These are phyloP conservation scores for Resseliella maxima DNA, from an alignment of 2,888 invertebrate species.

Conservation along the genomic window DNA sequence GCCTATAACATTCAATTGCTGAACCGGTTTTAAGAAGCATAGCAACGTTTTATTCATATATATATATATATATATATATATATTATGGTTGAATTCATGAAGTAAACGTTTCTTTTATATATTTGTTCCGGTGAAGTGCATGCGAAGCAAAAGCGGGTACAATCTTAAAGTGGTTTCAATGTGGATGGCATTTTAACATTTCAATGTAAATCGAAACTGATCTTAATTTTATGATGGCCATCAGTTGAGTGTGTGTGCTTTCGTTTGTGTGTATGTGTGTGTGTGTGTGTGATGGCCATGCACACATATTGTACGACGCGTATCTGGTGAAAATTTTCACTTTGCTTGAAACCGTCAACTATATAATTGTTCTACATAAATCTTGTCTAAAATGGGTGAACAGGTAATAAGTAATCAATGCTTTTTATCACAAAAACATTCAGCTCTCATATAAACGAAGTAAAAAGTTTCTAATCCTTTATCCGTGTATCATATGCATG, in stretches of 20 bases:
- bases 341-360: not conserved
- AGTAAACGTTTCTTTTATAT: not conserved
- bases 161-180: not conserved
- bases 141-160: not conserved
- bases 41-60: not conserved
- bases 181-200: slow-evolving; percentile 2
- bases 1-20: slow-evolving; percentile 10
- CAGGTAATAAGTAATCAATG: slow-evolving; percentile 16
- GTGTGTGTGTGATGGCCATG: not conserved
- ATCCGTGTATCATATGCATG: not conserved
- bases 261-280: not conserved
- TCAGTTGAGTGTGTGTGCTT: not conserved
- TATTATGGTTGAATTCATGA: too few relatives aligned
- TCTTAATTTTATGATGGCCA: slow-evolving; percentile 29
- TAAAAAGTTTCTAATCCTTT: slow-evolving; percentile 26
- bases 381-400: slow-evolving; percentile 28
- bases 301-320: too few relatives aligned
- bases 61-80: too few relatives aligned
- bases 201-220: not conserved
- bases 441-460: not conserved
- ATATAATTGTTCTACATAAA: slow-evolving; percentile 28
- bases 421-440: not conserved
- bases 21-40: not conserved
- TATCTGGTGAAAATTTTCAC: not conserved
- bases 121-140: slow-evolving; percentile 6